These are phyloP conservation scores for Thysanoteuthis rhombus DNA, from an alignment of 2,888 invertebrate species.

Conservation along the genomic window DNA sequence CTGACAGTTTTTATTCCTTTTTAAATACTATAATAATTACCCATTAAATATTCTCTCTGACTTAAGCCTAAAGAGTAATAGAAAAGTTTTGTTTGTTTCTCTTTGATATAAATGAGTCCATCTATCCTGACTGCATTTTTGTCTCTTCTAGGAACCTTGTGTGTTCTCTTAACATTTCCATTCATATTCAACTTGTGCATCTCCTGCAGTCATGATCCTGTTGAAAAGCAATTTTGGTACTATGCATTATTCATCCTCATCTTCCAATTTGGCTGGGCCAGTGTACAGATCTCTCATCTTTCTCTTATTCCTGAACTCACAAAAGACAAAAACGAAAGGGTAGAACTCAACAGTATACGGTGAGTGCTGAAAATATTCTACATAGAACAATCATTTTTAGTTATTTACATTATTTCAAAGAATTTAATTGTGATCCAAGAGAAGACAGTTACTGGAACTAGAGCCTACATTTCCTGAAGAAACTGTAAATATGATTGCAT, in stretches of 20 bases:
- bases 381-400: neutral
- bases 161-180: constrained; percentile 83
- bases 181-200: constrained; percentile 86
- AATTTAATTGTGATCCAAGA: too few species aligned
- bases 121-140: neutral
- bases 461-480: too few species aligned
- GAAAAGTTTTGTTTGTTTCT: neutral
- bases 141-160: constrained; percentile 72
- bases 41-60: too few species aligned
- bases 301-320: constrained; percentile 80
- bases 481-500: too few species aligned
- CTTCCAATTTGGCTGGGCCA: constrained; percentile 93
- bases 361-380: constrained; percentile 38
- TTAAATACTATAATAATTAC: too few species aligned
- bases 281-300: constrained; percentile 89
- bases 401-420: too few species aligned
- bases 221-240: constrained; percentile 68
- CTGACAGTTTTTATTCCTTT: too few species aligned
- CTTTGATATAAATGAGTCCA: neutral
- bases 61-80: neutral
- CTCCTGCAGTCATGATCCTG: constrained; percentile 75
- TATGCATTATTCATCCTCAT: constrained; percentile 71
- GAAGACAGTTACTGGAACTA: too few species aligned
- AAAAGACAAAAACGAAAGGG: constrained; percentile 63
- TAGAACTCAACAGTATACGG: constrained; percentile 69